phyloP scores from a whole-genome alignment of 2,888 invertebrate species.

The Camponotus fellah region DNA sequence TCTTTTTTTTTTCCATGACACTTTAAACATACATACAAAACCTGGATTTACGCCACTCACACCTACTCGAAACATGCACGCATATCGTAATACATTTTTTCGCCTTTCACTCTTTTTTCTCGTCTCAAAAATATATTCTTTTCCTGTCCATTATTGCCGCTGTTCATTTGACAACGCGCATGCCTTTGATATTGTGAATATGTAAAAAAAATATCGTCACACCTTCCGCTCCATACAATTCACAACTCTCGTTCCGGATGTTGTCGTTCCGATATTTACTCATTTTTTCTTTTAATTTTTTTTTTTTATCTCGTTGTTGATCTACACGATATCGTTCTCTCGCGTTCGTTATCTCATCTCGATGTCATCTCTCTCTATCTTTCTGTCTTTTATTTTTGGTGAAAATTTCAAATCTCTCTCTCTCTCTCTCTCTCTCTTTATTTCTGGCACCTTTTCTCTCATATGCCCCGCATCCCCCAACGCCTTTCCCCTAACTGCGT shows the following conservation, averaged over 20 bases:
- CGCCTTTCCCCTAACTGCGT: conserved; percentile 81
- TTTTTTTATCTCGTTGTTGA: conserved; percentile 51
- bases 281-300: conserved; percentile 51
- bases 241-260: conserved; percentile 52
- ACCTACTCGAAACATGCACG: conserved; percentile 36
- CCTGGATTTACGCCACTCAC: conserved; percentile 64
- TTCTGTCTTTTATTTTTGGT: conserved; percentile 66
- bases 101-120: background rate
- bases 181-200: conserved; percentile 72
- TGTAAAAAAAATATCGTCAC: conserved; percentile 54
- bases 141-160: conserved; percentile 48
- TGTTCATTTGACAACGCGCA: conserved; percentile 66
- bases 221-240: conserved; percentile 40
- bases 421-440: too few relatives aligned
- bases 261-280: conserved; percentile 48
- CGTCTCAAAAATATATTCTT: conserved; percentile 18
- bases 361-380: conserved; percentile 33
- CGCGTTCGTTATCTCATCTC: conserved; percentile 42
- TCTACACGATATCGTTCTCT: conserved; percentile 45
- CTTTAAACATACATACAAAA: conserved; percentile 64
- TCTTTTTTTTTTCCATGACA: conserved; percentile 73
- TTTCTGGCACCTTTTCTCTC: conserved; percentile 74
- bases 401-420: conserved; percentile 47
- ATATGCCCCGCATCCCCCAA: conserved; percentile 73
- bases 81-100: conserved; percentile 58